Conservation (phyloP, 2,888 invertebrate genomes). For the Acanthosoma haemorrhoidale region DNA sequence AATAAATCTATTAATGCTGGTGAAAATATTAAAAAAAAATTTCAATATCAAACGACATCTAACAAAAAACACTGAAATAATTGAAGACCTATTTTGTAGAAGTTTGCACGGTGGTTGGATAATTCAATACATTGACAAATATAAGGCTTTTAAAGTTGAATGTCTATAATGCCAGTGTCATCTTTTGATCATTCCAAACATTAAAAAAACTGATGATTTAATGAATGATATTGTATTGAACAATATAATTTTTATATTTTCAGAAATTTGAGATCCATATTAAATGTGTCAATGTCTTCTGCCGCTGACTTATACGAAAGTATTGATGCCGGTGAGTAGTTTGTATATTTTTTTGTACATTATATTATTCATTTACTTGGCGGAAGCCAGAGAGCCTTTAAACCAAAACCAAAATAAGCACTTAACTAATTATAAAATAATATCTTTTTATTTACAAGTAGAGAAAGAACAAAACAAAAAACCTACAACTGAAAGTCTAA, state of each 20-base stretch:
- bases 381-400: too few species aligned
- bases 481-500: too few species aligned
- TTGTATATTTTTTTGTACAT: too few species aligned
- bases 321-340: too few species aligned
- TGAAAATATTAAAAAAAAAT: constrained; percentile 32
- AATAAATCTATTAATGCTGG: background rate
- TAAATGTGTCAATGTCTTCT: constrained; percentile 41
- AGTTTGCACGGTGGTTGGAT: constrained; percentile 38
- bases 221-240: constrained; percentile 46
- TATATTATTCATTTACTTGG: too few species aligned
- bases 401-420: too few species aligned
- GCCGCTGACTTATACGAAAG: too few species aligned
- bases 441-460: too few species aligned
- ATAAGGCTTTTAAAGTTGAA: constrained; percentile 18
- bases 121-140: constrained; percentile 37
- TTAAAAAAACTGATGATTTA: constrained; percentile 38
- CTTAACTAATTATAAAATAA: too few species aligned
- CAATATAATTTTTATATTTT: constrained; percentile 45
- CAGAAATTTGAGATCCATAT: constrained; percentile 42
- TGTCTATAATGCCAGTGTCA: constrained; percentile 32
- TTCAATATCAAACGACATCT: constrained; percentile 42
- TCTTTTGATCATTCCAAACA: constrained; percentile 37
- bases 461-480: too few species aligned
- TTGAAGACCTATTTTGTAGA: constrained; percentile 40
- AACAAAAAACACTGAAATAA: constrained; percentile 38